Evolutionary conservation across 2,113 vertebrate genomes (phyloP).

Genomic region (Albula goreensis): DNA sequence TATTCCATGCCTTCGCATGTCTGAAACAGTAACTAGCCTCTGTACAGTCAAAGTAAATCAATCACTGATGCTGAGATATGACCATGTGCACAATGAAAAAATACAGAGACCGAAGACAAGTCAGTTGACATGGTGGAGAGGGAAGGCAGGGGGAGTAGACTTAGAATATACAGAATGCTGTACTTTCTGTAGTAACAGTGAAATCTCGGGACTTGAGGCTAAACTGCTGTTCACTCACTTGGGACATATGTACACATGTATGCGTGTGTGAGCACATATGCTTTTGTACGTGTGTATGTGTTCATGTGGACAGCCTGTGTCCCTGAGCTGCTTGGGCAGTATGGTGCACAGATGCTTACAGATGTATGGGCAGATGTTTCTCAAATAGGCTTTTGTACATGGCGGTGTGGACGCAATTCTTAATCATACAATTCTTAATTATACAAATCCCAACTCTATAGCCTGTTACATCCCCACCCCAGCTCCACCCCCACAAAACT

Average conservation of each 20-base stretch:
- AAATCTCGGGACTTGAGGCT: too few relatives aligned
- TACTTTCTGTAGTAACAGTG: too few relatives aligned
- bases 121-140: too few relatives aligned
- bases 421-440: too few relatives aligned
- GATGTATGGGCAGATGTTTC: background rate
- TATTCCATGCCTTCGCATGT: background rate
- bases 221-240: too few relatives aligned
- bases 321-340: background rate
- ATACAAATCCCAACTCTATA: background rate
- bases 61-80: background rate
- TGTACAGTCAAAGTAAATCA: background rate
- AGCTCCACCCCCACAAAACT: background rate
- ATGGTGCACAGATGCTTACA: background rate
- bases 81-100: background rate
- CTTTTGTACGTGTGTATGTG: too few relatives aligned
- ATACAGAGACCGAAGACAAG: background rate
- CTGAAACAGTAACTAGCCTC: background rate
- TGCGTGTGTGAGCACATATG: too few relatives aligned
- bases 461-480: background rate
- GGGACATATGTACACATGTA: too few relatives aligned
- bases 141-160: too few relatives aligned
- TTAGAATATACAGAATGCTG: too few relatives aligned
- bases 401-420: background rate
- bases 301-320: background rate
- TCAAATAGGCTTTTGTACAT: constrained; percentile 8